Evolutionary conservation across 2,113 vertebrate species (phyloP).

Genomic region (Excalfactoria chinensis): DNA sequence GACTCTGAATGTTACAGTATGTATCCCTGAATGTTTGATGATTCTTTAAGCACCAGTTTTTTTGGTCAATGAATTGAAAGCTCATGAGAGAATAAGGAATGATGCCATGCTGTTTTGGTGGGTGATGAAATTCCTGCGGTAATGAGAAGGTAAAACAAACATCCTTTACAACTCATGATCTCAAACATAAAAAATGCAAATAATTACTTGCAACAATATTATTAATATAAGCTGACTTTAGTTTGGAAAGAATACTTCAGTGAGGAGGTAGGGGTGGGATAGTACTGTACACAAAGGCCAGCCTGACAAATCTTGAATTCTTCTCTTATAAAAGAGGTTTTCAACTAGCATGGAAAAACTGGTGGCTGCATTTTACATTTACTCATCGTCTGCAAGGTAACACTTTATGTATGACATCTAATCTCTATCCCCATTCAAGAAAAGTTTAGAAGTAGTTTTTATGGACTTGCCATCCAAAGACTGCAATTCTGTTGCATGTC

Average conservation of each 20-base stretch:
- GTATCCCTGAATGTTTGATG: neutral
- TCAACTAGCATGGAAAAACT: neutral
- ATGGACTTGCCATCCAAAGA: neutral
- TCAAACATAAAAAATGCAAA: neutral
- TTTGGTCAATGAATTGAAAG: neutral
- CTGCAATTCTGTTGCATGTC: accelerated
- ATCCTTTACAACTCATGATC: neutral
- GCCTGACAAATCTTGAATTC: neutral
- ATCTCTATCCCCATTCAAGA: neutral
- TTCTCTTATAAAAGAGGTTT: neutral
- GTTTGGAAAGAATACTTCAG: neutral
- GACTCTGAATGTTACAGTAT: neutral
- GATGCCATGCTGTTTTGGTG: neutral
- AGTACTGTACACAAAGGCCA: neutral
- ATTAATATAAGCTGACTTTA: neutral
- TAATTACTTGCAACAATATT: neutral
- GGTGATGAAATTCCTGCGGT: neutral
- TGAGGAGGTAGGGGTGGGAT: neutral
- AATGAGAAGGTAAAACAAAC: neutral
- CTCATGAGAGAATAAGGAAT: neutral
- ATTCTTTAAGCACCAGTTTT: neutral
- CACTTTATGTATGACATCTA: neutral
- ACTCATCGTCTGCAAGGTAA: neutral
- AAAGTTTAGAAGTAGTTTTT: neutral
- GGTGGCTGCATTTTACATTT: neutral